phyloP scores from a whole-genome alignment of 2,113 vertebrate species.

The Potamarius usumacintae region DNA sequence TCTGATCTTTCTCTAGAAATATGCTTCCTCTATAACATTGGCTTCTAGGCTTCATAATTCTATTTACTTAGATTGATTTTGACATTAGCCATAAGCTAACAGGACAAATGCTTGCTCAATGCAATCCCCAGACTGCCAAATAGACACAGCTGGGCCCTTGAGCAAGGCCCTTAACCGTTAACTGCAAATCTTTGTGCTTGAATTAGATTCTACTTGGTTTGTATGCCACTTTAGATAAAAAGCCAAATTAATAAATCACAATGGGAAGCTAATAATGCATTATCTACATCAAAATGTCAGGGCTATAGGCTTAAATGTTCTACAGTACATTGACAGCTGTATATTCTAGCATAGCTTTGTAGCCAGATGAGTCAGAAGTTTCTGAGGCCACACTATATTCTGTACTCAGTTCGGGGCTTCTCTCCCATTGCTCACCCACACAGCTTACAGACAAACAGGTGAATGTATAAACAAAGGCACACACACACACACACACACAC shows the following conservation, averaged over 20 bases:
- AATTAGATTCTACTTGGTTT: background rate
- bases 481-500: background rate
- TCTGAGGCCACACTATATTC: background rate
- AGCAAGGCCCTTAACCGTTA: background rate
- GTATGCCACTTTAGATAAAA: slow-evolving; percentile 11
- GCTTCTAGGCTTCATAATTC: background rate
- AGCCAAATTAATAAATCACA: background rate
- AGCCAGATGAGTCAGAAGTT: slow-evolving; percentile 8
- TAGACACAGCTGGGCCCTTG: background rate
- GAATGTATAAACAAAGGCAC: background rate
- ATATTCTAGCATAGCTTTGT: no score
- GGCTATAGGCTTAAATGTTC: background rate
- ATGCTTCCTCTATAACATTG: background rate
- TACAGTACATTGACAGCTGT: background rate
- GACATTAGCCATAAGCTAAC: background rate
- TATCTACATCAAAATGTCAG: slow-evolving; percentile 12
- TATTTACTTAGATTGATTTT: background rate
- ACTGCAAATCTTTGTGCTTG: background rate
- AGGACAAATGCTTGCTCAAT: background rate
- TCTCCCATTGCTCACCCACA: background rate
- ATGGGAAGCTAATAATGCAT: background rate
- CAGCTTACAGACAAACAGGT: background rate
- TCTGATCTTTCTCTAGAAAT: background rate
- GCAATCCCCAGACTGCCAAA: background rate
- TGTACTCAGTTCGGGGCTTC: background rate